These are phyloP conservation scores for Ictidomys tridecemlineatus DNA, from an alignment of 2,113 vertebrate genomes.

Conservation along the genomic window DNA sequence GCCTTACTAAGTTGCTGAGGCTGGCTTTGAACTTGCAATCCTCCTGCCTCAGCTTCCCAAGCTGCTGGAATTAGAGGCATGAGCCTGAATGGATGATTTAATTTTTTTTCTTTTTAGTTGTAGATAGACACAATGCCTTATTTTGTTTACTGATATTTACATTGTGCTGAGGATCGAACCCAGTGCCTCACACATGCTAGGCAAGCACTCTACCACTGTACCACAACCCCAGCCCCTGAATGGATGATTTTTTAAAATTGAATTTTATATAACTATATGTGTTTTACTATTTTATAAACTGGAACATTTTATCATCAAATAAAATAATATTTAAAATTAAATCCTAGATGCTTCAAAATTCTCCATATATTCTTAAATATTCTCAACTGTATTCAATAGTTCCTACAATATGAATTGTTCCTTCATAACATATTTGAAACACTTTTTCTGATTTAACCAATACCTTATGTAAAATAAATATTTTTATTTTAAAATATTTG, in stretches of 20 bases:
- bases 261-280: not conserved
- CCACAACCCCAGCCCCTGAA: not conserved
- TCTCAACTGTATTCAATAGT: conserved; percentile 28
- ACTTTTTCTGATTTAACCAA: conserved; percentile 33
- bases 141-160: too few species aligned
- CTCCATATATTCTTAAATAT: conserved; percentile 17
- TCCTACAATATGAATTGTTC: conserved; percentile 47
- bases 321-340: conserved; percentile 56
- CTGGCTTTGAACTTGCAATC: too few species aligned
- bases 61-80: too few species aligned
- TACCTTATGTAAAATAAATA: not conserved
- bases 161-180: too few species aligned
- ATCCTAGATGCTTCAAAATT: conserved; percentile 46
- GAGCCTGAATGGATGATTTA: not conserved
- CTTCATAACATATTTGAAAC: conserved; percentile 41
- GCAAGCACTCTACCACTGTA: too few species aligned
- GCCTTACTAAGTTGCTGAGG: too few species aligned
- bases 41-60: too few species aligned
- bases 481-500: conserved; percentile 59
- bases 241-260: not conserved
- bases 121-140: too few species aligned
- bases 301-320: not conserved
- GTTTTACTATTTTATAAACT: conserved; percentile 37
- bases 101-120: too few species aligned
- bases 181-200: too few species aligned